Base-by-base conservation (phyloP, 2,113 vertebrate species). In the Tichodroma muraria region DNA sequence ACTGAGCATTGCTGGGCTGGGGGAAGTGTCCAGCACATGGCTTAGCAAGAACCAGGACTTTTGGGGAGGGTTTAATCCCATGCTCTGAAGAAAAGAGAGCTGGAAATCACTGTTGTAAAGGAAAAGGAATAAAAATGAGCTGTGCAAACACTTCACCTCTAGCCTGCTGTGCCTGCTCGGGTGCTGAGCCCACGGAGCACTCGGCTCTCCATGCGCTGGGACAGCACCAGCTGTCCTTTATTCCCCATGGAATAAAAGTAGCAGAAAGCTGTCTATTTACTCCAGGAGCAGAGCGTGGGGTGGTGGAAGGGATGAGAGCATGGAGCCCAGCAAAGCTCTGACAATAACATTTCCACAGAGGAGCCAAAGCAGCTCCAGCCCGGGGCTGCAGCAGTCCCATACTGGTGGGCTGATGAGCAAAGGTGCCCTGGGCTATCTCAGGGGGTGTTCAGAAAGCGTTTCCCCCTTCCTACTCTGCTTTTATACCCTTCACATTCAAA, bases 381-480 rank as follows among this genome's bases (percentile, higher is more conserved):
- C 13, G 0, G 69, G 4, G 2, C 57, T 56, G 40, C 80, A 11
- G 5, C 71, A 9, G 31, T 7, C 44, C 72, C 47, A 3, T 1
- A 1, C 25, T 17, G 69, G 30, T 28, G 52, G 10, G 52, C 18
- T 57, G 50, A 12, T 4, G 31, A 52, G 53, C 47, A 82, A 27
- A 82, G 47, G 30, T 24, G 69, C 70, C n/a, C 3, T 28, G 47
- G 49, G 56, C 47, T 78, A 37, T 4, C 53, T 17, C 69, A 23
- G 40, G 2, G 8, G 11, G 6, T 0, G 8, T 20, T 60, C 57
- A 53, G 10, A 8, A 61, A 60, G 37, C 0, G 1, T 8, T 50
- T 63, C 54, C 18, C 44, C 35, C 6, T 31, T 73, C 42, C 56
- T 53, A 52, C 42, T 83, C 30, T 71, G 38, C 2, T 60, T 85